phyloP scores from a whole-genome alignment of 2,797 vertebrate species.

The Nyctibius grandis region DNA sequence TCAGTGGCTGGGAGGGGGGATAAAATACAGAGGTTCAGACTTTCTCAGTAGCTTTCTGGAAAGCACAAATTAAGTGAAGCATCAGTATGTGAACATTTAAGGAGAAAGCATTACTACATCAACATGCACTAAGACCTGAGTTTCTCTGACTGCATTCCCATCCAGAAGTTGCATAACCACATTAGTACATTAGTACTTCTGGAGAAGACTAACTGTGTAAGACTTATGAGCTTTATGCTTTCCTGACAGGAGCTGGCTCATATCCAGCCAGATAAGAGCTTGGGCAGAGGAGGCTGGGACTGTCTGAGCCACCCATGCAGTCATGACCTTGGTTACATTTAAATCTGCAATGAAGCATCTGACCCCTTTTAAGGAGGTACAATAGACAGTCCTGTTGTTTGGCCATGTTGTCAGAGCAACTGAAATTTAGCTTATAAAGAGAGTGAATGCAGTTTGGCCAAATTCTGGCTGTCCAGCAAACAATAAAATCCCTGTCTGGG shows the following conservation, averaged over 20 bases:
- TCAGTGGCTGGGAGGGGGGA: fast-evolving
- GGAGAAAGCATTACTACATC: neutral
- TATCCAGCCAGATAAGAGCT: neutral
- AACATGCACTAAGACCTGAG: neutral
- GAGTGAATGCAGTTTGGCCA: neutral
- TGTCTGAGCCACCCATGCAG: neutral
- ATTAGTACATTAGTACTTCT: neutral
- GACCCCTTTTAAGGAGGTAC: neutral
- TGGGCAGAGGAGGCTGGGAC: neutral
- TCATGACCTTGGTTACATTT: neutral
- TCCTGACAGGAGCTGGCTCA: neutral
- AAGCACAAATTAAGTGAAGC: neutral
- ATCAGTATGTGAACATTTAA: neutral
- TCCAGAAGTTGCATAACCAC: neutral
- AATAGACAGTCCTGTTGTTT: neutral
- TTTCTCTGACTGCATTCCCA: neutral
- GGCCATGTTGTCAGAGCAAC: neutral
- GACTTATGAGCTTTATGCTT: neutral
- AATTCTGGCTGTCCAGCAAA: neutral
- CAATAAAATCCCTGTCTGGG: neutral
- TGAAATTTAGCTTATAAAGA: neutral
- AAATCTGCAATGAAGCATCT: neutral
- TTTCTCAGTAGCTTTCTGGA: neutral
- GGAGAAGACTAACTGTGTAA: neutral
- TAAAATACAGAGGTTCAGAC: neutral